Percentiles rank a stretch among this genome's conserved stretches.
These are phyloP conservation scores for Caenorhabditis afra DNA, from an alignment of 2,888 invertebrate genomes.

Conservation along the genomic window DNA sequence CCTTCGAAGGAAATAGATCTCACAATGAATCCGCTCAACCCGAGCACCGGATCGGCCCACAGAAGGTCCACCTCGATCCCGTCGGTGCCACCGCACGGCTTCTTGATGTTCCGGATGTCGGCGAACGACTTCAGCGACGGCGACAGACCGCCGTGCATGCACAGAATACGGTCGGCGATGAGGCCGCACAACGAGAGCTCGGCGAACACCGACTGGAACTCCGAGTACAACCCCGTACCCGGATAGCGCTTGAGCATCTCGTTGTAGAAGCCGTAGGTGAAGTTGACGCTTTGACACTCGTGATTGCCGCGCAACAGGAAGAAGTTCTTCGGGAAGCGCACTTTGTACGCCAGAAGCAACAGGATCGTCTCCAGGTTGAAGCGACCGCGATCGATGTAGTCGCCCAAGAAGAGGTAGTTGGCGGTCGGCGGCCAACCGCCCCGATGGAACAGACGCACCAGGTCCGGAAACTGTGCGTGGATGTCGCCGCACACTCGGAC, in stretches of 20 bases:
- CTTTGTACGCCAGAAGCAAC: too few relatives aligned
- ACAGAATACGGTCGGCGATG: constrained; percentile 62
- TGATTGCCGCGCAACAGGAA: constrained; percentile 71
- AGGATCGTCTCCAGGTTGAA: too few relatives aligned
- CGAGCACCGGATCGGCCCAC: constrained; percentile 72
- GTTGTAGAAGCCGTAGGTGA: constrained; percentile 66
- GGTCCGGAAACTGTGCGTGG: constrained; percentile 74
- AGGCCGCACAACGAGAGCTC: constrained; percentile 59
- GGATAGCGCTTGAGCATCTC: constrained; percentile 63
- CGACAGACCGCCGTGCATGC: constrained; percentile 70
- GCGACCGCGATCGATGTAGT: too few relatives aligned
- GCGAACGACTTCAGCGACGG: constrained; percentile 62
- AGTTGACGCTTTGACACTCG: constrained; percentile 67
- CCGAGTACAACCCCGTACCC: constrained; percentile 56
- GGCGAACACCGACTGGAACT: constrained; percentile 60
- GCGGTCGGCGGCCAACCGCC: constrained; percentile 72
- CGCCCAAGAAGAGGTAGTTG: too few relatives aligned
- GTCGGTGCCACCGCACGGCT: too few relatives aligned
- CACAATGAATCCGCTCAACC: constrained; percentile 62
- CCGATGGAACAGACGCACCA: constrained; percentile 71
- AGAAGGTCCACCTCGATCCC: constrained; percentile 67
- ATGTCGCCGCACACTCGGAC: too few relatives aligned
- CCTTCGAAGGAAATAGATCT: constrained; percentile 46
- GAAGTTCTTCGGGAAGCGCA: constrained; percentile 67
- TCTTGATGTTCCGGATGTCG: constrained; percentile 43